Evolutionary conservation across 1,140 invertebrate genomes (phyloP).

Genomic region (Pogonognathellus flavescens): DNA sequence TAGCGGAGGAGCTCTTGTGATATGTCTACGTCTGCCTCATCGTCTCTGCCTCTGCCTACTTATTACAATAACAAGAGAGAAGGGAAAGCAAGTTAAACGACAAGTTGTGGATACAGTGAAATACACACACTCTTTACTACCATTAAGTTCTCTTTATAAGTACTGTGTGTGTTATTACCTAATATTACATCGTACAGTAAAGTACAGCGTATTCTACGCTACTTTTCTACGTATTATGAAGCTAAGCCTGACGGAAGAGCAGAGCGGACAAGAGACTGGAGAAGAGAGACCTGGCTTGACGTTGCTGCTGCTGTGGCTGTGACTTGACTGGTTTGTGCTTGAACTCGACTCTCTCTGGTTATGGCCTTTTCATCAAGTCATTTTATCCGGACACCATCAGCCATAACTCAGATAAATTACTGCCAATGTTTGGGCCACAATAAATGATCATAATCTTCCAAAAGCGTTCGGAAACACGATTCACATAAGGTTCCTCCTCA

Average conservation of each 20-base stretch:
- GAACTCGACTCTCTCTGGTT: slow-evolving; percentile 47
- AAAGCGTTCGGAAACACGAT: slow-evolving; percentile 65
- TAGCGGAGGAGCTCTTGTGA: background rate
- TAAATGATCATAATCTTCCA: slow-evolving; percentile 67
- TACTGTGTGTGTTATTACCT: too few relatives aligned
- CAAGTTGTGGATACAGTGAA: background rate
- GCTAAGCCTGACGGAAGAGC: too few relatives aligned
- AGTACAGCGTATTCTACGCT: too few relatives aligned
- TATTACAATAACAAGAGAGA: slow-evolving; percentile 24
- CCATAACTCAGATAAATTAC: slow-evolving; percentile 68
- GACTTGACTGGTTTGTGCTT: slow-evolving; percentile 25
- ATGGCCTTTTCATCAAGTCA: slow-evolving; percentile 66
- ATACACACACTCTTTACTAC: too few relatives aligned
- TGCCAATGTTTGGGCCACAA: slow-evolving; percentile 66
- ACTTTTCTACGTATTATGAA: too few relatives aligned
- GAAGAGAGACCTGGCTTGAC: slow-evolving; percentile 7
- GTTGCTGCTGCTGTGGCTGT: background rate
- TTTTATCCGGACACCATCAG: slow-evolving; percentile 65
- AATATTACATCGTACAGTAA: too few relatives aligned
- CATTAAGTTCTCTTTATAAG: too few relatives aligned
- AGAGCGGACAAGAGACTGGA: background rate
- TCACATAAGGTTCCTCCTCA: slow-evolving; percentile 63
- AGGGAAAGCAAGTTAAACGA: background rate
- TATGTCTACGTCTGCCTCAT: too few relatives aligned
- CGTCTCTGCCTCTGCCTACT: background rate